These are phyloP conservation scores for Ctenopoma multispine DNA, from an alignment of 2,797 vertebrate species.

Conservation along the genomic window DNA sequence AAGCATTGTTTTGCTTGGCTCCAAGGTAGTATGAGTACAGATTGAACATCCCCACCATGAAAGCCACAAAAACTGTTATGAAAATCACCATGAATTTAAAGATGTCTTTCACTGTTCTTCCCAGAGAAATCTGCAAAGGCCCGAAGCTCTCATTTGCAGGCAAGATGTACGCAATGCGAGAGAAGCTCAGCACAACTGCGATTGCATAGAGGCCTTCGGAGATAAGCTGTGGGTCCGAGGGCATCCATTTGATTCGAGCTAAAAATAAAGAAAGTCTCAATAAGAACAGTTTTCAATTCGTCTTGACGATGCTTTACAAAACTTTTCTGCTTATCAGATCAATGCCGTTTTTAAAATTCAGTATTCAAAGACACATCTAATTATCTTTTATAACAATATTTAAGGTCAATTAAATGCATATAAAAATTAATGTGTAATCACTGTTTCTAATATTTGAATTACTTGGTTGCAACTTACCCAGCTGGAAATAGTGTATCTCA, in stretches of 20 bases:
- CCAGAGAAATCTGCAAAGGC: slow-evolving; percentile 96
- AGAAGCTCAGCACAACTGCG: slow-evolving; percentile 96
- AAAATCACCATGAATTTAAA: slow-evolving; percentile 99
- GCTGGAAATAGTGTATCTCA: slow-evolving; percentile 93
- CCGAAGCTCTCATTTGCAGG: slow-evolving; percentile 98
- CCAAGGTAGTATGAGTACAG: slow-evolving; percentile 97
- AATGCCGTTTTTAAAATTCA: too few relatives aligned
- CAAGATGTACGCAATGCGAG: slow-evolving; percentile 95
- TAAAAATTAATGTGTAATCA: background rate
- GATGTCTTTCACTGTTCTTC: slow-evolving; percentile 96
- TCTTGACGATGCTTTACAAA: background rate
- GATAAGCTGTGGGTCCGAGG: slow-evolving; percentile 96
- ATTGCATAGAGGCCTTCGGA: slow-evolving; percentile 97
- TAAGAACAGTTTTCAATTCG: background rate
- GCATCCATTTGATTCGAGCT: slow-evolving; percentile 95
- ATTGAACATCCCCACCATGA: slow-evolving; percentile 99
- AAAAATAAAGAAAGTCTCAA: slow-evolving; percentile 56
- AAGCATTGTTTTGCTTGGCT: slow-evolving; percentile 94
- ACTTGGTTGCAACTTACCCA: slow-evolving; percentile 85
- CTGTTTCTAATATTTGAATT: background rate
- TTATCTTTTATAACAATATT: background rate
- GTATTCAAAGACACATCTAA: background rate
- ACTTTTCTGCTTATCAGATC: background rate
- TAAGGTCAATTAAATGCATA: background rate
- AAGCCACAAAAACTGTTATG: slow-evolving; percentile 97